Evolutionary conservation across 2,888 invertebrate species (phyloP).

Genomic region (Phengaris alcon): DNA sequence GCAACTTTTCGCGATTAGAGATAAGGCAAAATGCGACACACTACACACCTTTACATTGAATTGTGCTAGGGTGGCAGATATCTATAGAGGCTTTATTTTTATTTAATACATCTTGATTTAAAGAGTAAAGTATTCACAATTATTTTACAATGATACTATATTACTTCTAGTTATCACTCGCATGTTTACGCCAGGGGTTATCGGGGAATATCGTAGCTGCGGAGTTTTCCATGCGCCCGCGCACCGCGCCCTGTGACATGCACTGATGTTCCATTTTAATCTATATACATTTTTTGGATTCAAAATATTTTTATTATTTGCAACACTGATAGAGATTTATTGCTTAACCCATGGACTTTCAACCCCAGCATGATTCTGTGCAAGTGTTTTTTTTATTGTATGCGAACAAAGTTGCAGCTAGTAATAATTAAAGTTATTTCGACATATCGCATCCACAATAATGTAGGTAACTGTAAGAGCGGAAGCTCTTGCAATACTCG

Average conservation of each 20-base stretch:
- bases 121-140: neutral
- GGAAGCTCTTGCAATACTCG: neutral
- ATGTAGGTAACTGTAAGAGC: neutral
- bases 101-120: neutral
- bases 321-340: no score
- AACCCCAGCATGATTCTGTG: neutral
- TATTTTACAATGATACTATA: neutral
- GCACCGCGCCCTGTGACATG: neutral
- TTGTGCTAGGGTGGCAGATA: no score
- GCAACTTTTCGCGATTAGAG: no score
- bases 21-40: no score
- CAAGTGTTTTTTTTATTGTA: no score
- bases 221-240: conserved; percentile 7
- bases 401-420: neutral
- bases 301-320: no score
- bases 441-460: conserved; percentile 1
- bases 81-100: neutral
- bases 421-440: neutral
- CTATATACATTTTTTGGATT: no score
- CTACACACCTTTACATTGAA: no score
- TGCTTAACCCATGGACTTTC: no score
- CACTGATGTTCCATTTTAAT: no score
- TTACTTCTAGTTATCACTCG: neutral
- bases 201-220: neutral
- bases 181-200: neutral